phyloP scores from a whole-genome alignment of 30 jellyfish, hydroid and myxozoan species.

The Nemopilema nomurai region DNA sequence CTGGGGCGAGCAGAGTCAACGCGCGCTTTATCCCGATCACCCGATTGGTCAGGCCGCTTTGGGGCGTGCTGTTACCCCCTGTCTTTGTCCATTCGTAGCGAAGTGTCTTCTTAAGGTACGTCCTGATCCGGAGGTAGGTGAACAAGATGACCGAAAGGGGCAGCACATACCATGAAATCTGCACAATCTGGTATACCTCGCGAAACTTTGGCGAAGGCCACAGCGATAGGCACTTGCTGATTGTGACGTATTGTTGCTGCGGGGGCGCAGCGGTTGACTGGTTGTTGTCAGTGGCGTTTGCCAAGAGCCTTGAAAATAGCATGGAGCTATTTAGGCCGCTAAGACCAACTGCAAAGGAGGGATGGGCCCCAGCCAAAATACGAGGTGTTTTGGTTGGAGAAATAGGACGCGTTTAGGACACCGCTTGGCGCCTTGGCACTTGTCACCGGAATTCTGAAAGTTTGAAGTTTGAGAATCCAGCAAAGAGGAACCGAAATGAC shows the following conservation, averaged over 20 bases:
- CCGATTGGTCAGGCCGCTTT: conserved; percentile 55
- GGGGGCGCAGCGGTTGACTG: neutral
- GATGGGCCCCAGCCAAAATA: neutral
- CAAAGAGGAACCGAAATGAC: conserved; percentile 86
- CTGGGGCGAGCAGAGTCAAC: conserved; percentile 90
- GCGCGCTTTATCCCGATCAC: conserved; percentile 87
- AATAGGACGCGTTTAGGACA: neutral
- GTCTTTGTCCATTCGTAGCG: conserved; percentile 77
- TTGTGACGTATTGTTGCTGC: neutral
- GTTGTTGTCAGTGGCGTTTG: neutral
- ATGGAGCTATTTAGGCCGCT: neutral
- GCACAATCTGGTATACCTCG: conserved; percentile 62
- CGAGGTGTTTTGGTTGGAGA: neutral
- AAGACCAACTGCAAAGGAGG: neutral
- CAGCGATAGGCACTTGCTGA: conserved; percentile 46
- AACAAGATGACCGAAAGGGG: conserved; percentile 83
- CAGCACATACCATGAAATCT: conserved; percentile 73
- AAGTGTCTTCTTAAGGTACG: conserved; percentile 54
- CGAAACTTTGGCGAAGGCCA: conserved; percentile 68
- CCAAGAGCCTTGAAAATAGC: conserved; percentile 13
- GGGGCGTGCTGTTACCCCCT: conserved; percentile 45
- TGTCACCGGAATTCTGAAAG: neutral
- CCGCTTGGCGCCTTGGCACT: neutral
- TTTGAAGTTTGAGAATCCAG: conserved; percentile 53
- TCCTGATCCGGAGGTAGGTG: conserved; percentile 78